Base-by-base conservation (phyloP, 2,888 invertebrate species). In the Tenthredo scrophulariae region DNA sequence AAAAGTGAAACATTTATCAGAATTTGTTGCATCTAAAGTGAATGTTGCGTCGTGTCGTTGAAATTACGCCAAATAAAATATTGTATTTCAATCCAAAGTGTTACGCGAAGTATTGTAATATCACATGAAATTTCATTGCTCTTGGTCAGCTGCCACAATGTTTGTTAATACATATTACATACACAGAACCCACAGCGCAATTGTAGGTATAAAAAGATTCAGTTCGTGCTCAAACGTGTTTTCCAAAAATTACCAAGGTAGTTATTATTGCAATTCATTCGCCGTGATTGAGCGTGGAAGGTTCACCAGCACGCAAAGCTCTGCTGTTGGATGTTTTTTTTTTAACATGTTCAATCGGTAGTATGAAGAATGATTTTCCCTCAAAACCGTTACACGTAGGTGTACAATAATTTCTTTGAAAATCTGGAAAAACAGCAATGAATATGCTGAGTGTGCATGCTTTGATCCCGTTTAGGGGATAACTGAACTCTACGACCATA, bases 1-100 rank as follows among this genome's bases (percentile, higher is more conserved):
- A 90, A 90, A 86, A 90, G 89, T 90, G 90, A 91, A 87, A 70
- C 65, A 67, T 75, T 84, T 79, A 84, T 37, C 80, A 80, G 80
- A 80, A 80, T 80, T 62, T 80, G 80, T 80, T 80, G 62, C 80
- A 58, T 80, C 40, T 80, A 80, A 80, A 80, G 33, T 80, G 58
- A 80, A 80, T 80, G 80, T 40, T 80, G 77, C 62, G 80, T 29
- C 80, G 37, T 29, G 37, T 62, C 40, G 7, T 50, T 46, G 46
- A 46, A 46, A 46, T 77, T 40, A 22, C 37, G 72, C 22, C 22
- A 26, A 74, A 18, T 43, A 43, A 43, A 74, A 74, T 43, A 74
- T 74, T 74, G n/a, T 43, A 43, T 13, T 43, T 74, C n/a, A 22
- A 22, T 74, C 40, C 1, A 22, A n/a, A 74, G 15, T 74, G 70